Percentiles rank a stretch among this genome's conserved stretches.
phyloP scores from a whole-genome alignment of 2,888 invertebrate species.

The Agapostemon virescens region DNA sequence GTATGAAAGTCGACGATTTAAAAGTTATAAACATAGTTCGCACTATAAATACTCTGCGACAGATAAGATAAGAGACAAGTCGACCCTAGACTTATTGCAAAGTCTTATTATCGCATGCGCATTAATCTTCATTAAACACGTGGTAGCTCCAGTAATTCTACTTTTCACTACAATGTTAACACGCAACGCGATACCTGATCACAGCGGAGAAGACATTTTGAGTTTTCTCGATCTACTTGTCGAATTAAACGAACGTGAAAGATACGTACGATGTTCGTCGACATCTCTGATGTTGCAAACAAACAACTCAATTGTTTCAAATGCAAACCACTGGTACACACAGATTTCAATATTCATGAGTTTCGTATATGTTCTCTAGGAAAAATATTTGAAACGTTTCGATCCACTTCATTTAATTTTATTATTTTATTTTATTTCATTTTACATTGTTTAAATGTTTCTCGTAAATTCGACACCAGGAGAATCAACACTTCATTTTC shows the following conservation, averaged over 20 bases:
- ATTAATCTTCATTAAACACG: background rate
- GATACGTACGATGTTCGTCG: too few species aligned
- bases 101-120: background rate
- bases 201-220: background rate
- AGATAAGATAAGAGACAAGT: background rate
- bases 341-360: too few species aligned
- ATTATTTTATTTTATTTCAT: background rate
- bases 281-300: too few species aligned
- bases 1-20: background rate
- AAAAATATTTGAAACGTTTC: too few species aligned
- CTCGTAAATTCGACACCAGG: background rate
- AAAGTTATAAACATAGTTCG: background rate
- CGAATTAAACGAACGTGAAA: too few species aligned
- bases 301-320: too few species aligned
- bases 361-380: too few species aligned
- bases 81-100: background rate
- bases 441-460: background rate
- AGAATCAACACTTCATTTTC: background rate
- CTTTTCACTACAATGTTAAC: background rate
- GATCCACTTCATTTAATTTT: too few species aligned
- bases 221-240: background rate
- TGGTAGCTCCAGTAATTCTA: background rate
- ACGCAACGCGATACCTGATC: background rate
- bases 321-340: too few species aligned
- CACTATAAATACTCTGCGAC: background rate